phyloP scores from a whole-genome alignment of 2,113 vertebrate genomes.

The Pampusana beccarii region DNA sequence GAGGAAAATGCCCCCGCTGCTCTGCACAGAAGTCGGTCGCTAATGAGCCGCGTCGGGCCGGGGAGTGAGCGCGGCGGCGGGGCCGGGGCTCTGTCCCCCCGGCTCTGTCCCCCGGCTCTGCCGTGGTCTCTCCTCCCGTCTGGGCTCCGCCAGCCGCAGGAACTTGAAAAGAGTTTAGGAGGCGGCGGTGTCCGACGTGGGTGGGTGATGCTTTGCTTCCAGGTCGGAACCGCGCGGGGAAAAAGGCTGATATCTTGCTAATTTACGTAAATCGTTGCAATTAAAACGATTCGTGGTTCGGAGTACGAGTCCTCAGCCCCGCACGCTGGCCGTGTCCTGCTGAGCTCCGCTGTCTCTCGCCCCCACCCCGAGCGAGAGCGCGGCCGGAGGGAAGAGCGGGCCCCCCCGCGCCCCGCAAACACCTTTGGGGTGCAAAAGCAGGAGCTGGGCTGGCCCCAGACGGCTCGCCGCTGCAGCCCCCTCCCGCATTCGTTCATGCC shows the following conservation, averaged over 20 bases:
- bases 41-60: background rate
- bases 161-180: background rate
- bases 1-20: background rate
- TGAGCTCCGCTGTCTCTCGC: background rate
- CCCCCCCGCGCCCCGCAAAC: background rate
- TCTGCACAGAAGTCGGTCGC: background rate
- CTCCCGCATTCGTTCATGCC: background rate
- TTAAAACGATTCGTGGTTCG: background rate
- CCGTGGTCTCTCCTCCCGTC: background rate
- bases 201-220: background rate
- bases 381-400: background rate
- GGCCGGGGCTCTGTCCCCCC: background rate
- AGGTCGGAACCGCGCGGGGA: background rate
- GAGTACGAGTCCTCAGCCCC: background rate
- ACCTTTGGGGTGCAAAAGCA: background rate
- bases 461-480: background rate
- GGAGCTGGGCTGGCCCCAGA: background rate
- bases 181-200: background rate
- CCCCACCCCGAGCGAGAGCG: background rate
- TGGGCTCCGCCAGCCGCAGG: background rate
- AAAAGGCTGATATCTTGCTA: background rate
- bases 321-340: background rate
- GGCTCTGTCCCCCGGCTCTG: too few species aligned
- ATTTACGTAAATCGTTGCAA: background rate
- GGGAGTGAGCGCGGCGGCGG: background rate